A percentile compares a stretch with the other conserved stretches of the same genome.
These are phyloP conservation scores for Centruroides sculpturatus DNA, from an alignment of 1,140 invertebrate species.

Conservation along the genomic window DNA sequence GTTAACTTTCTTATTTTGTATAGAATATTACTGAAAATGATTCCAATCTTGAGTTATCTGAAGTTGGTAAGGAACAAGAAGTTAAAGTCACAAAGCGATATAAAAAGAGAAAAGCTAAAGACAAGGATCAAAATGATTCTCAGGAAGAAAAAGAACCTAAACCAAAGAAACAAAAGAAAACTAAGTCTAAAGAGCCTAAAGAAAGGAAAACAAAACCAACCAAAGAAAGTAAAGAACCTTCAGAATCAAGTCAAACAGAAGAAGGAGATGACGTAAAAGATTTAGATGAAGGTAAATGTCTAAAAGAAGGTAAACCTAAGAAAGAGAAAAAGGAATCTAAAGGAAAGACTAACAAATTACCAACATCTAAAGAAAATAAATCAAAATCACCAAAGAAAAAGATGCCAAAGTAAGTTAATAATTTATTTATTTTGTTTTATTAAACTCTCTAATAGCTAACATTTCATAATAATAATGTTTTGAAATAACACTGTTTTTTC, in stretches of 20 bases:
- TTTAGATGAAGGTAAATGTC: background rate
- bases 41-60: background rate
- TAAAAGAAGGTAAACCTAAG: background rate
- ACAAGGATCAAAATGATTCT: conserved; percentile 8
- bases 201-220: conserved; percentile 15
- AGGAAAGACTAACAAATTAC: conserved; percentile 6
- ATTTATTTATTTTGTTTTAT: no score
- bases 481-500: no score
- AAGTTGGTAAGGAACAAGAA: background rate
- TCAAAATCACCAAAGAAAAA: conserved; percentile 19
- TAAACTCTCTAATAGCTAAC: no score
- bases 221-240: conserved; percentile 10
- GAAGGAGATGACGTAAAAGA: conserved; percentile 7
- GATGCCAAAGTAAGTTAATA: conserved; percentile 16
- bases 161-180: conserved; percentile 25
- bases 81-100: conserved; percentile 4
- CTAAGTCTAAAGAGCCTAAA: conserved; percentile 18
- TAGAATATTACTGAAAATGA: no score
- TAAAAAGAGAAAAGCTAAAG: conserved; percentile 11
- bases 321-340: conserved; percentile 12
- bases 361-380: conserved; percentile 14
- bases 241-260: background rate
- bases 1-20: no score
- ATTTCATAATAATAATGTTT: no score
- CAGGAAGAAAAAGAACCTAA: conserved; percentile 23